A percentile compares a stretch with the other conserved stretches of the same genome.
Evolutionary conservation across 92 coral and sea anemone genomes (phyloP).

Genomic region (Parazoanthus swiftii): DNA sequence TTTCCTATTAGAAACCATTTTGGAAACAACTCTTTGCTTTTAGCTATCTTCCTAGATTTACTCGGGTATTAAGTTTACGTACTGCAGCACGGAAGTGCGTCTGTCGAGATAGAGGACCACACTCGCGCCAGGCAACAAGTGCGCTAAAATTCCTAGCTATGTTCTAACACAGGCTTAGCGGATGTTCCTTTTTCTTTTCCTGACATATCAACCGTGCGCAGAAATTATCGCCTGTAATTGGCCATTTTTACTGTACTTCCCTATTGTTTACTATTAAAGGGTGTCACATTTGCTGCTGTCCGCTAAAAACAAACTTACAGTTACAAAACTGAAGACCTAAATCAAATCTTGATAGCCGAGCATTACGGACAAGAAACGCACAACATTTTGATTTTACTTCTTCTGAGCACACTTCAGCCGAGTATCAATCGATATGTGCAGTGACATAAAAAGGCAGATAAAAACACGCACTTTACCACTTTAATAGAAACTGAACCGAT

Average conservation of each 20-base stretch:
- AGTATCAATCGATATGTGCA: not conserved
- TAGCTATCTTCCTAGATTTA: no score
- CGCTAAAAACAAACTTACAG: not conserved
- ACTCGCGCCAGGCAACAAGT: no score
- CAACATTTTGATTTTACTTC: not conserved
- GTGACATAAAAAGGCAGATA: not conserved
- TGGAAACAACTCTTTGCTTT: no score
- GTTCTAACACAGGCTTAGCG: not conserved
- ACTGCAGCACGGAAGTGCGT: no score
- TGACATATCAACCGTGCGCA: not conserved
- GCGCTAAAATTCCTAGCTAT: no score
- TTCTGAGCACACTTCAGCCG: not conserved
- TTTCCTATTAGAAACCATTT: no score
- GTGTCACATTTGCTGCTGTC: not conserved
- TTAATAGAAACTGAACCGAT: not conserved
- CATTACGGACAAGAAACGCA: not conserved
- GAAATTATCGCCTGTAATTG: slow-evolving; percentile 2
- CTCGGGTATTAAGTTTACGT: no score
- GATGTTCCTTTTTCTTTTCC: not conserved
- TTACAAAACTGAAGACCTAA: not conserved
- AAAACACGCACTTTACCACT: not conserved
- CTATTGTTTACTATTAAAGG: not conserved
- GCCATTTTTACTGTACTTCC: not conserved
- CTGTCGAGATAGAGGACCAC: no score
- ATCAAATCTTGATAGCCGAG: not conserved